Evolutionary conservation across 1,140 invertebrate species (phyloP).

Genomic region (Drosophila albomicans): DNA sequence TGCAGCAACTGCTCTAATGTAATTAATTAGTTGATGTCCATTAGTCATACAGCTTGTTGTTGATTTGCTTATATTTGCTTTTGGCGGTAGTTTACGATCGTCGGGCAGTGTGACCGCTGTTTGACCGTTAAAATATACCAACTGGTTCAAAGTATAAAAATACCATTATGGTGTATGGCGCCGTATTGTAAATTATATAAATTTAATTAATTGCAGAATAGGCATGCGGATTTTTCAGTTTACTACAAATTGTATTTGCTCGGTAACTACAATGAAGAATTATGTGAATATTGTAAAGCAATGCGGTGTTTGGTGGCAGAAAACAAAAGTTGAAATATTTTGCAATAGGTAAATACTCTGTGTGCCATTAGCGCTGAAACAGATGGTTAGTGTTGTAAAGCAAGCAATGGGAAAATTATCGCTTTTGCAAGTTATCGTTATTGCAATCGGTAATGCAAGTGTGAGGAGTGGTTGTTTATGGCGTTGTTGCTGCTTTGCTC

Average conservation of each 20-base stretch:
- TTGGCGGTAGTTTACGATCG: conserved; percentile 32
- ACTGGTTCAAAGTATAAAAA: no score
- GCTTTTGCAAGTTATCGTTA: conserved; percentile 16
- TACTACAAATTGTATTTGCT: no score
- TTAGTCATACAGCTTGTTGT: conserved; percentile 1
- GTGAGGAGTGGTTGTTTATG: conserved; percentile 68
- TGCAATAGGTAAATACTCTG: no score
- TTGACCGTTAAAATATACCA: no score
- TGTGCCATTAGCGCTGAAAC: no score
- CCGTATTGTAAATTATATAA: background rate
- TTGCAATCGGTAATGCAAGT: conserved; percentile 21
- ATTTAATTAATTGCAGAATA: background rate
- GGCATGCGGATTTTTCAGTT: no score
- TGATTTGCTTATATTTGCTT: conserved; percentile 19
- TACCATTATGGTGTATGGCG: no score
- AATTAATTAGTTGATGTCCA: conserved; percentile 7
- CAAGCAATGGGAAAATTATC: background rate
- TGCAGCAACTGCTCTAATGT: background rate
- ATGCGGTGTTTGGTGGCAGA: no score
- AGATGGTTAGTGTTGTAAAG: conserved; percentile 15
- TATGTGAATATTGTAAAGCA: no score
- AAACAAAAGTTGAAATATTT: no score
- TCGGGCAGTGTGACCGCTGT: background rate
- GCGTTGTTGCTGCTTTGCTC: conserved; percentile 36
- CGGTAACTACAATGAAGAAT: no score